Evolutionary conservation across 2,113 vertebrate genomes (phyloP).

Genomic region (Hippoglossus stenolepis): DNA sequence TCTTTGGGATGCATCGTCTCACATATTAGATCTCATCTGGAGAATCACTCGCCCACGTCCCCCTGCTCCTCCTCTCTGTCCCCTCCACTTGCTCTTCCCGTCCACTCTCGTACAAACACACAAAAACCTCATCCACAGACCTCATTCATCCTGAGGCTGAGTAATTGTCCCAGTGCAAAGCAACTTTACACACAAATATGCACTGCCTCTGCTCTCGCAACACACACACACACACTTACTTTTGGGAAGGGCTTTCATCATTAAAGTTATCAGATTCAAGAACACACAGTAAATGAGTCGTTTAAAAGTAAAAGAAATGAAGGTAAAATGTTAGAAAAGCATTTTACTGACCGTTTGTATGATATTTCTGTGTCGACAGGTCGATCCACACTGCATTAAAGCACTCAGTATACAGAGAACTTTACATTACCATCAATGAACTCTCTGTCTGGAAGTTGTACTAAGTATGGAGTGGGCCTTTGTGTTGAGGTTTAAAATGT

Average conservation of each 20-base stretch:
- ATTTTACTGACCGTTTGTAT: neutral
- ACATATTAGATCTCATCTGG: slow-evolving; percentile 86
- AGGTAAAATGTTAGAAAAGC: neutral
- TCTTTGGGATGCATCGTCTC: slow-evolving; percentile 81
- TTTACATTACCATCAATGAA: neutral
- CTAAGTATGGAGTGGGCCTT: neutral
- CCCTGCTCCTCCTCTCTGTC: slow-evolving; percentile 68
- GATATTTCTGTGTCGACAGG: too few species aligned
- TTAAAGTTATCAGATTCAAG: neutral
- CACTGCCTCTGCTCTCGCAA: neutral
- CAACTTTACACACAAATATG: slow-evolving; percentile 40
- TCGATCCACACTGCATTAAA: neutral
- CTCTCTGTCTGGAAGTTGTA: neutral
- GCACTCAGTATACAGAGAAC: neutral
- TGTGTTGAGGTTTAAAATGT: neutral
- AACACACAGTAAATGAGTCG: neutral
- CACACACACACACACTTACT: slow-evolving; percentile 2
- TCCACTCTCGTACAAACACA: slow-evolving; percentile 49
- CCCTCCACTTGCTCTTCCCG: slow-evolving; percentile 72
- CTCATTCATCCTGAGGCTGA: slow-evolving; percentile 69
- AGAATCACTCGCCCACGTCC: slow-evolving; percentile 77
- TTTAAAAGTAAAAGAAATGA: neutral
- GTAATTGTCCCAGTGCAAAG: slow-evolving; percentile 52
- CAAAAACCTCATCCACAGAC: slow-evolving; percentile 41
- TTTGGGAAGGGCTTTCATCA: neutral